phyloP scores from a whole-genome alignment of 2,888 invertebrate genomes.

The Cephus rjabovi region DNA sequence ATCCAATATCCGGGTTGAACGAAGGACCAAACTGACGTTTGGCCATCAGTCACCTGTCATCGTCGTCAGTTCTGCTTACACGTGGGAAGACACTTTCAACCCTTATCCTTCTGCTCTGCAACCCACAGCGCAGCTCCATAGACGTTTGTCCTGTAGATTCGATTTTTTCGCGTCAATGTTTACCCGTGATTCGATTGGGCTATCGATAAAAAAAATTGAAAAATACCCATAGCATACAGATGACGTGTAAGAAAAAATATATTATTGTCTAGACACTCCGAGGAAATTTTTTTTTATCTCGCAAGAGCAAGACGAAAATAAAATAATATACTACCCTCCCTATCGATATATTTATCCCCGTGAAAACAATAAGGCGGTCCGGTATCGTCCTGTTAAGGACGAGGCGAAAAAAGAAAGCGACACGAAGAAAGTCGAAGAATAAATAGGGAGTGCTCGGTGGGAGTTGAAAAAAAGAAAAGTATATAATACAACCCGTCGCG shows the following conservation, averaged over 20 bases:
- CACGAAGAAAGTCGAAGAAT: too few relatives aligned
- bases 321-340: too few relatives aligned
- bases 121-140: neutral
- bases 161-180: slow-evolving; percentile 40
- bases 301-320: too few relatives aligned
- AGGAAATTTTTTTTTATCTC: too few relatives aligned
- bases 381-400: too few relatives aligned
- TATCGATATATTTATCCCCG: too few relatives aligned
- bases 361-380: too few relatives aligned
- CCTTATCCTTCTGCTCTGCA: neutral
- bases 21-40: neutral
- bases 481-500: neutral
- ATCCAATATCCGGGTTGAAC: slow-evolving; percentile 38
- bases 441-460: too few relatives aligned
- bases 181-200: slow-evolving; percentile 15
- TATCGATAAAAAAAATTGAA: slow-evolving; percentile 1
- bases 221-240: neutral
- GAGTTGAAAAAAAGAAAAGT: neutral
- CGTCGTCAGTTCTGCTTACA: slow-evolving; percentile 28
- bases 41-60: slow-evolving; percentile 42
- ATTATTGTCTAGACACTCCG: too few relatives aligned
- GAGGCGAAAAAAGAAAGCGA: too few relatives aligned
- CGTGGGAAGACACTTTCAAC: neutral
- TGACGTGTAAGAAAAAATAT: too few relatives aligned
- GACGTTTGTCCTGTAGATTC: slow-evolving; percentile 31